Base-by-base conservation (phyloP, 1,140 invertebrate species). In the Cydia strobilella region DNA sequence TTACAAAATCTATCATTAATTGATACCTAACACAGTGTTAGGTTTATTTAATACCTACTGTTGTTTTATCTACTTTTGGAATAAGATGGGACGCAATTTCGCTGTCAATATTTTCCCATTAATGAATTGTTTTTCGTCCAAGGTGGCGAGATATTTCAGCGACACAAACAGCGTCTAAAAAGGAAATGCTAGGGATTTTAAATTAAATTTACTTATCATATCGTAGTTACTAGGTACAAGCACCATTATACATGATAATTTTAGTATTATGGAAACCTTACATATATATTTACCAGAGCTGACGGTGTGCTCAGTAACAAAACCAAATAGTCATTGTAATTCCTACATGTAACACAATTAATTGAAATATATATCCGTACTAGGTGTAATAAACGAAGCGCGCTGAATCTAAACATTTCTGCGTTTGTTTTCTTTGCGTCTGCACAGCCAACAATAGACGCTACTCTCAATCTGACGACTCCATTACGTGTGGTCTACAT, bases 371-470 rank as follows among this genome's bases (percentile, higher is more conserved):
- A 31, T 5, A 23, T 59, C 54, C 54, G 9, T 59, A 59, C 54
- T 59, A 59, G 54, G 54, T 20, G 20, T 23, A 59, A 59, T 59
- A 59, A 59, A n/a, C 54, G 4, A 10, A 59, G 51, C 54, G 54
- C 54, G 54, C 20, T 59, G 20, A 59, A 23, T 59, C 54, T 12
- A 23, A 59, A 59, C 54, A 59, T 59, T 20, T 59, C 54, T 23
- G 54, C 10, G 20, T 59, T 59, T 59, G 54, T 59, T 59, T 59
- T 59, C 18, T 59, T 59, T 59, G 54, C 54, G 54, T 59, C 54
- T 59, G 54, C 54, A n/a, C 54, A 59, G 54, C 54, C 54, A 59
- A 59, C 54, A 59, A 59, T 59, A 59, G 54, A 59, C 20, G 54
- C 54, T 9, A 4, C n/a, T 59, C 54, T 59, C 54, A 9, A 59